These are phyloP conservation scores for Pollenia labialis DNA, from an alignment of 2,888 invertebrate species.

Conservation along the genomic window DNA sequence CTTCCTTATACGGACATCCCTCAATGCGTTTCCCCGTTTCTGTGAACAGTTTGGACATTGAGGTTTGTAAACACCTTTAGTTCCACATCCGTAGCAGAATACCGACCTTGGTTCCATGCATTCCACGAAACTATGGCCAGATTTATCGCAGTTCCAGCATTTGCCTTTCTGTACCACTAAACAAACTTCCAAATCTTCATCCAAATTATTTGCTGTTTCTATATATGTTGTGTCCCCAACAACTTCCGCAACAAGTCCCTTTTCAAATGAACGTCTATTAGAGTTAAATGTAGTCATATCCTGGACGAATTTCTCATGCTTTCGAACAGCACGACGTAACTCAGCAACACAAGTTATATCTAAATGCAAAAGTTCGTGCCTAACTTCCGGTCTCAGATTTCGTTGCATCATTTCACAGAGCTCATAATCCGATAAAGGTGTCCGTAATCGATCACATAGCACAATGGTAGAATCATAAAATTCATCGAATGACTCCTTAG, in stretches of 20 bases:
- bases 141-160: neutral
- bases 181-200: neutral
- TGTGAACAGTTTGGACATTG: neutral
- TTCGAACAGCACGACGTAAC: neutral
- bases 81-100: conserved; percentile 6
- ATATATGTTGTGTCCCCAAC: neutral
- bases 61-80: neutral
- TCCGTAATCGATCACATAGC: neutral
- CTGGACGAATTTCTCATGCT: conserved; percentile 14
- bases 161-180: too few species aligned
- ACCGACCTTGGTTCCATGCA: neutral
- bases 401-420: neutral
- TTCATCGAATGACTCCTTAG: conserved; percentile 1
- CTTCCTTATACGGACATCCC: conserved; percentile 5
- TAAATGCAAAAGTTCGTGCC: conserved; percentile 15
- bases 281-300: neutral
- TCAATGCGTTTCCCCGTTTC: conserved; percentile 1
- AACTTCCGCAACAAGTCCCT: neutral
- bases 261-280: neutral
- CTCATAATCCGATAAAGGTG: neutral
- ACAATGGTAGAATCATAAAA: neutral
- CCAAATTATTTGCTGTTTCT: neutral
- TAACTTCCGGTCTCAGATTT: neutral
- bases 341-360: neutral
- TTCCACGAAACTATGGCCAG: too few species aligned